Evolutionary conservation across 2,797 vertebrate species (phyloP), one percentile per base, ranked within the genome.

Genomic region (Rhyacichthys aspro): DNA sequence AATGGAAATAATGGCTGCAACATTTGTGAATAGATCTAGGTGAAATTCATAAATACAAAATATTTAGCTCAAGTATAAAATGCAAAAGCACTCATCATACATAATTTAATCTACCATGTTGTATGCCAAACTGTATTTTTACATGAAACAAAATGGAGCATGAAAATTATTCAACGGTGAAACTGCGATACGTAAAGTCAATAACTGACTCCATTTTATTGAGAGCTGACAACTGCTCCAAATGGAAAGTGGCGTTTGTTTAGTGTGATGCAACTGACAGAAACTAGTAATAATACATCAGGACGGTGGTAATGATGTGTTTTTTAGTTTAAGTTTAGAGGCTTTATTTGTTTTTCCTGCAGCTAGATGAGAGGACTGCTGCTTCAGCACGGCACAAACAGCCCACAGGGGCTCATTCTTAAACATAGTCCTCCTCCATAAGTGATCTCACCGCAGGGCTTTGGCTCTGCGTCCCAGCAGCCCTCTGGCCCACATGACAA

Each of bases 401-500:
- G 77, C 67, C 84, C 69, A 56, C 75, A 69, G 83, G 79, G 82
- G 62, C 78, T 84, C 59, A 55, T 83, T 81, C 77, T 84, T 82
- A 84, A 87, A 86, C 73, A 72, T 68, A 64, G 79, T 54, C 63
- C 81, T 81, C 71, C 78, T 86, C 72, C 78, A 74, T 63, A 82
- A 76, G 78, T 70, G 72, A 82, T 81, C 72, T 74, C 55, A 85
- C 86, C 76, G n/a, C 83, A 55, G 78, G 84, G 84, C 80, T 76
- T 82, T 84, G 80, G 72, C 71, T 74, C 74, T 58, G 64, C 63
- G 56, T 76, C 81, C 71, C 81, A 79, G 70, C 77, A 86, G 76
- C 82, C 84, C 75, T 83, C 49, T 63, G 81, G 87, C 81, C 70
- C 73, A 42, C 86, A 87, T 85, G 84, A 88, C 88, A 88, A 86